These are phyloP conservation scores for Pandemis heparana DNA, from an alignment of 2,888 invertebrate genomes.

Conservation along the genomic window DNA sequence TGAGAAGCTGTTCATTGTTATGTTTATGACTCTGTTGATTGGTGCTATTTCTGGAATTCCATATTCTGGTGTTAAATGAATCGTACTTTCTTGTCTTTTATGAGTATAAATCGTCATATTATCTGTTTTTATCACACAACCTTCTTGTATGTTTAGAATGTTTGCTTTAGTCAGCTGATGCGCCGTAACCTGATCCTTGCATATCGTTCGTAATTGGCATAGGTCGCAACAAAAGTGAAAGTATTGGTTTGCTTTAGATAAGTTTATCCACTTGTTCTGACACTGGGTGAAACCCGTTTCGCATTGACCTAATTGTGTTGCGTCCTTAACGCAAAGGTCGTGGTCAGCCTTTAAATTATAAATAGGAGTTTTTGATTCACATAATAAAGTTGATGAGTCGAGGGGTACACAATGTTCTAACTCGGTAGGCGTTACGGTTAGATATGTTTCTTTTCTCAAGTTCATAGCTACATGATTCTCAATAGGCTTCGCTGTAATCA, in stretches of 20 bases:
- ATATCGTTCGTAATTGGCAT: constrained; percentile 7
- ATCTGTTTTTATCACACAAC: neutral
- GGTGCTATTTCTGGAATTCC: neutral
- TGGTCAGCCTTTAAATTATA: neutral
- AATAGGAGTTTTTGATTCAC: neutral
- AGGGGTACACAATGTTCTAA: constrained; percentile 12
- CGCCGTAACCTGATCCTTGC: neutral
- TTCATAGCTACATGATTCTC: constrained; percentile 12
- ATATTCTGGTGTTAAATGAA: neutral
- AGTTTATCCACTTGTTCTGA: neutral
- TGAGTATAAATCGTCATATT: neutral
- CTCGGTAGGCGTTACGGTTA: constrained; percentile 1
- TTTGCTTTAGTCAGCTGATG: neutral
- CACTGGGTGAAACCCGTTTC: neutral
- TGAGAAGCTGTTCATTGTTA: neutral
- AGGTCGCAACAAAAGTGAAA: neutral
- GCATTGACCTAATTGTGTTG: neutral
- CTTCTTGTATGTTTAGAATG: neutral
- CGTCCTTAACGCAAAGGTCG: constrained; percentile 1
- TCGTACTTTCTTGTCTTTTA: neutral
- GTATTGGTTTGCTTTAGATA: constrained; percentile 1
- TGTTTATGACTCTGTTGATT: neutral
- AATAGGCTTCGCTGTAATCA: constrained; percentile 9
- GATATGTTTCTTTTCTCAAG: constrained; percentile 1
- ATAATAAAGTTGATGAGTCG: neutral